Percentiles rank a stretch among this genome's conserved stretches.
Conservation (phyloP, 2,113 vertebrate species). For the Gadus chalcogrammus region DNA sequence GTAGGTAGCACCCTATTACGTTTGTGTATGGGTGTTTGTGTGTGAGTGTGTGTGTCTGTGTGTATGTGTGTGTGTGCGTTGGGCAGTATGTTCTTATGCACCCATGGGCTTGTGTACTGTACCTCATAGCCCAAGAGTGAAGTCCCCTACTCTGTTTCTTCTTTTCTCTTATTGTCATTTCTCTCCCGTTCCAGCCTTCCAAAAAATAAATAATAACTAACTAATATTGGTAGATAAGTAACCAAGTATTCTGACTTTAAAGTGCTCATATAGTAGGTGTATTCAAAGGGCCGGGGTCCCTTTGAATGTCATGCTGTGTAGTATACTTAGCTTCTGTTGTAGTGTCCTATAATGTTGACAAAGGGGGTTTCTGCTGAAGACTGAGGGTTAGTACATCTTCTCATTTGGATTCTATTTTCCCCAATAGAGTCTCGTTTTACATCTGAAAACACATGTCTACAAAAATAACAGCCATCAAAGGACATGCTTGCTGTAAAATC, state of each 20-base stretch:
- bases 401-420: no score
- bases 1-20: no score
- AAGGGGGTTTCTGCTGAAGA: no score
- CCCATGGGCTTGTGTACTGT: slow-evolving; percentile 24
- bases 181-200: not conserved
- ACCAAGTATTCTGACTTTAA: slow-evolving; percentile 53
- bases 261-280: slow-evolving; percentile 56
- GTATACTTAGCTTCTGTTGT: no score
- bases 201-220: slow-evolving; percentile 50
- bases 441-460: no score
- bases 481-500: no score
- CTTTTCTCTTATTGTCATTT: slow-evolving; percentile 5
- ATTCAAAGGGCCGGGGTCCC: slow-evolving; percentile 35
- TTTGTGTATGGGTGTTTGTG: no score
- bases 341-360: no score
- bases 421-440: no score
- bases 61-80: slow-evolving; percentile 8
- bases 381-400: no score
- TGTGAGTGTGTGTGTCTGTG: slow-evolving; percentile 1
- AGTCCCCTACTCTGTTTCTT: slow-evolving; percentile 16
- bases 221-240: slow-evolving; percentile 59
- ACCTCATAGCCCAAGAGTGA: slow-evolving; percentile 53
- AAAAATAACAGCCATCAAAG: no score
- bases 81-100: slow-evolving; percentile 16
- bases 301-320: slow-evolving; percentile 17